These are phyloP conservation scores for Mirza zaza DNA, from an alignment of 2,113 vertebrate species.

Conservation along the genomic window DNA sequence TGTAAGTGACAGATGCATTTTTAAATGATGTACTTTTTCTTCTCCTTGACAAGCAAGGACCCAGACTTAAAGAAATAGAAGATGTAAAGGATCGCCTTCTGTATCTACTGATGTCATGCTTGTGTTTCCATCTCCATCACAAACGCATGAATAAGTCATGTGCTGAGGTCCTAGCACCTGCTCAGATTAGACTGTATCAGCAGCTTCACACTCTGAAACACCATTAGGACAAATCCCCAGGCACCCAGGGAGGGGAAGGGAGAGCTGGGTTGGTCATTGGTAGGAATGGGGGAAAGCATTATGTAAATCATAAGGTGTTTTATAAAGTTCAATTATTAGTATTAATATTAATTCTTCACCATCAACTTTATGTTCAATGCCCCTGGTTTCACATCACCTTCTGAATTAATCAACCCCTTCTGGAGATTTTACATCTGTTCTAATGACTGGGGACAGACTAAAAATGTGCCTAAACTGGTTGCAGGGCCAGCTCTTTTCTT, in stretches of 20 bases:
- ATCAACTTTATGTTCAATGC: not conserved
- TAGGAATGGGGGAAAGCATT: not conserved
- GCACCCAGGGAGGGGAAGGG: not conserved
- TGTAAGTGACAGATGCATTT: conserved; percentile 62
- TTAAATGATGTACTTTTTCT: conserved; percentile 61
- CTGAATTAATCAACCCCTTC: not conserved
- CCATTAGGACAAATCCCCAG: conserved; percentile 49
- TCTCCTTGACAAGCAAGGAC: conserved; percentile 6
- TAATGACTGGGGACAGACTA: not conserved
- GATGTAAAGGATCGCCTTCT: conserved; percentile 9
- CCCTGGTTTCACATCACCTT: not conserved
- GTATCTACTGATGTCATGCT: conserved; percentile 12
- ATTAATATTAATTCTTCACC: conserved; percentile 36
- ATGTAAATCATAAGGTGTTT: conserved; percentile 21
- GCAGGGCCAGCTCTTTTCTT: not conserved
- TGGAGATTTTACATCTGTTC: not conserved
- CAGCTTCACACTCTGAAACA: conserved; percentile 24
- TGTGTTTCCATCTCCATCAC: conserved; percentile 54
- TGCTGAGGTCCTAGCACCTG: conserved; percentile 10
- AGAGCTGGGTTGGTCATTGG: not conserved
- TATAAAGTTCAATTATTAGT: conserved; percentile 4
- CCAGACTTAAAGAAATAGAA: conserved; percentile 55
- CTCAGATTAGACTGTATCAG: conserved; percentile 49
- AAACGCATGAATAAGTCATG: conserved; percentile 63
- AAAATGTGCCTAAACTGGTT: not conserved